Base-by-base conservation (phyloP, 2,888 invertebrate species). In the Drosophila anomalata region DNA sequence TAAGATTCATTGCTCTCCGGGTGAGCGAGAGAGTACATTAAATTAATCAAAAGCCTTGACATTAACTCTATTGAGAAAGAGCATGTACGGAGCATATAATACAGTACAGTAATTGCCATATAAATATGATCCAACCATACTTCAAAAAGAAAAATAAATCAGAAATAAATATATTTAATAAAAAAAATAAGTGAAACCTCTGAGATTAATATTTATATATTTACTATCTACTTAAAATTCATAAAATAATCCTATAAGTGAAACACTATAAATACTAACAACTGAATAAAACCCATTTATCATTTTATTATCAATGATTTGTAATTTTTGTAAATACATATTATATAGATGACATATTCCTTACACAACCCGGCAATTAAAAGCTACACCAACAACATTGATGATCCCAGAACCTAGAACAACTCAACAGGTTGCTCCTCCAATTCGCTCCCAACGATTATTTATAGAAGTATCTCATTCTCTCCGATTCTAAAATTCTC, bases 361-460 rank as follows among this genome's bases (percentile, higher is more conserved):
- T 61, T 62, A 42, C 17, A 17, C 42, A 61, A 48, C 17, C 62
- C 31, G 24, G 31, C 61, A 61, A 61, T 62, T 62, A 50, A 62
- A 41, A 26, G 17, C 61, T 39, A 29, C 29, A 22, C 22, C 22
- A 47, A 47, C 39, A 29, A 29, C 2, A 29, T 29, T 29, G 9
- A 29, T 29, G 29, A 29, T 29, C 29, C 29, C 9, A 14, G 22
- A 41, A 61, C 61, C 62, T 62, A 61, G 62, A 61, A 42, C 61
- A 61, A 61, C 62, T 41, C 31, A 62, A 62, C 62, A 62, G 62
- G 61, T 61, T 61, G 61, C 48, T 42, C 20, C 31, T 36, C 11
- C n/a, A 33, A n/a, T 48, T 47, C 26, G 3, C 31, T 41, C 47
- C 29, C 60, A 9, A 12, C 39, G 60, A 12, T 48, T 61, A 61